phyloP scores from a whole-genome alignment of 1,140 invertebrate genomes.

The Lasioglossum albipes region DNA sequence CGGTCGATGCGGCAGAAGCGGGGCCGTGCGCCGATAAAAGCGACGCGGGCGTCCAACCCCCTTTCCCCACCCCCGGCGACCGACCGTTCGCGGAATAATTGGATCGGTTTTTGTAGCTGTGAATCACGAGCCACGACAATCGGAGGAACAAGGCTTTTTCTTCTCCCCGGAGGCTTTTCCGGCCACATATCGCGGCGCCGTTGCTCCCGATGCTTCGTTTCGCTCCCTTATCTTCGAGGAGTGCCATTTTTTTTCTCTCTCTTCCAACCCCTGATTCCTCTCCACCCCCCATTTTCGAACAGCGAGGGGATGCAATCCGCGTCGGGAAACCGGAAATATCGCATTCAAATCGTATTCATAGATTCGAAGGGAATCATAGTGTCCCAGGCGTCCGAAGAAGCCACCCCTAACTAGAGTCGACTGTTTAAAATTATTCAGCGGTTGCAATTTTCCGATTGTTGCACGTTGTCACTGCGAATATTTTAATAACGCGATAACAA shows the following conservation, averaged over 20 bases:
- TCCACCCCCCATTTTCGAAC: neutral
- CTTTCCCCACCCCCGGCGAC: neutral
- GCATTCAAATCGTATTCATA: too few species aligned
- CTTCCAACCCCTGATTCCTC: neutral
- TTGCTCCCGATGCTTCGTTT: neutral
- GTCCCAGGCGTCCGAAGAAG: too few species aligned
- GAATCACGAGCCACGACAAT: constrained; percentile 41
- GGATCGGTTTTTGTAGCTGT: constrained; percentile 46
- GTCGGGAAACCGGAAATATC: too few species aligned
- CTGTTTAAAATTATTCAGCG: too few species aligned
- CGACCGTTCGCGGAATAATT: constrained; percentile 33
- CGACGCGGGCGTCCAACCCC: neutral
- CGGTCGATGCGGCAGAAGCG: constrained; percentile 5
- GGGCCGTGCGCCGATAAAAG: constrained; percentile 30
- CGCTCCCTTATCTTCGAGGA: neutral
- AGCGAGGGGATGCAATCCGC: neutral
- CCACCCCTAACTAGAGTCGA: too few species aligned
- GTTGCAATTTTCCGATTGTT: too few species aligned
- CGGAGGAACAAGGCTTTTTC: constrained; percentile 36
- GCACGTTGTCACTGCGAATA: too few species aligned
- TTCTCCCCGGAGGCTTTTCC: neutral
- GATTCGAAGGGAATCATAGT: too few species aligned
- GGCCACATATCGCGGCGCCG: constrained; percentile 2
- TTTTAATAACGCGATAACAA: too few species aligned
- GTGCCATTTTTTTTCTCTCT: constrained; percentile 1